Percentiles rank a stretch among this genome's conserved stretches.
These are phyloP conservation scores for Drosophila subsilvestris DNA, from an alignment of 2,888 invertebrate species.

Conservation along the genomic window DNA sequence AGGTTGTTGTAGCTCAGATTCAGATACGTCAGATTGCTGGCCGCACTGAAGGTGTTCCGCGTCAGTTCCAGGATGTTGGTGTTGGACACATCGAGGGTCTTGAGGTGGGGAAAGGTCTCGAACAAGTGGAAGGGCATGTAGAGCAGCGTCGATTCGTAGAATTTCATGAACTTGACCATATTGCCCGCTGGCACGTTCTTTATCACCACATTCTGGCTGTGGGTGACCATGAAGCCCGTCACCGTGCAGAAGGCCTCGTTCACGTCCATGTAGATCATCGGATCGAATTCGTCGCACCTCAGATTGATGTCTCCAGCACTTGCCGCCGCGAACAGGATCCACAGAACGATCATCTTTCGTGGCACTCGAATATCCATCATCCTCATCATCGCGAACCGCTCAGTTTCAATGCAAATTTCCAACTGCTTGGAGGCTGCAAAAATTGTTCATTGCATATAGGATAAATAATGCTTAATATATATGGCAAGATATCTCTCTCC, in stretches of 20 bases:
- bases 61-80: slow-evolving; percentile 82
- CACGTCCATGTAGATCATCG: slow-evolving; percentile 78
- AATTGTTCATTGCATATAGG: background rate
- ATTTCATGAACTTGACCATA: slow-evolving; percentile 83
- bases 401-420: slow-evolving; percentile 27
- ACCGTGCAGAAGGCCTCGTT: slow-evolving; percentile 82
- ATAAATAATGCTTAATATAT: slow-evolving; percentile 4
- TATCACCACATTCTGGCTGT: slow-evolving; percentile 82
- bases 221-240: slow-evolving; percentile 82
- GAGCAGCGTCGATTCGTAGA: slow-evolving; percentile 82
- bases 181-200: slow-evolving; percentile 74
- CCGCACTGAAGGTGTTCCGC: slow-evolving; percentile 82
- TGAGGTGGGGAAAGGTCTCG: slow-evolving; percentile 78
- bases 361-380: background rate
- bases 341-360: slow-evolving; percentile 4
- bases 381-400: slow-evolving; percentile 51
- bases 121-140: slow-evolving; percentile 83
- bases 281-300: slow-evolving; percentile 83
- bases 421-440: slow-evolving; percentile 19
- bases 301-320: slow-evolving; percentile 80
- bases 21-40: slow-evolving; percentile 77
- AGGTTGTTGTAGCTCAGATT: slow-evolving; percentile 82
- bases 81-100: slow-evolving; percentile 81
- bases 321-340: slow-evolving; percentile 8
- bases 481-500: slow-evolving; percentile 15